Evolutionary conservation across 2,113 vertebrate species (phyloP).

Genomic region (Apodemus sylvaticus): DNA sequence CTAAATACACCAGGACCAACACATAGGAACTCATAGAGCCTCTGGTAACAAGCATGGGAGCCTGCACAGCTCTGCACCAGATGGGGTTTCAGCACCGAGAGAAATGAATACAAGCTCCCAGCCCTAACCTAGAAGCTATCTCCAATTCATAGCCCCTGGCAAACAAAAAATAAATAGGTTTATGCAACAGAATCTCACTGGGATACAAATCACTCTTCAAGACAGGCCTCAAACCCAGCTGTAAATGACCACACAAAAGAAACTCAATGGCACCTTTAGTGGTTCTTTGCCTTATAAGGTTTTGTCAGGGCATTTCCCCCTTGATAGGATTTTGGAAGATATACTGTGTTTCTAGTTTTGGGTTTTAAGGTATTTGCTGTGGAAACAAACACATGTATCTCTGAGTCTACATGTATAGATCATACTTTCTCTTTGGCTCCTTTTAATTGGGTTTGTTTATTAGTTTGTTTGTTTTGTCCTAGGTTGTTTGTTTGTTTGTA

Average conservation of each 20-base stretch:
- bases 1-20: neutral
- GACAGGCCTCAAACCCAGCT: rapidly evolving
- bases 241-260: too few species aligned
- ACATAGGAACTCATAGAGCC: neutral
- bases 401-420: too few species aligned
- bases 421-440: neutral
- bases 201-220: neutral
- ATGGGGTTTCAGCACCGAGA: neutral
- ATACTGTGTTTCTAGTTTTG: neutral
- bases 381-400: neutral
- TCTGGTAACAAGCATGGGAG: neutral
- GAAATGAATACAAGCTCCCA: neutral
- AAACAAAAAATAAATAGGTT: neutral
- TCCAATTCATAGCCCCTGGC: neutral
- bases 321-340: neutral
- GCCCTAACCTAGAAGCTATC: neutral
- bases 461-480: neutral
- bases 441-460: neutral
- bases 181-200: too few species aligned
- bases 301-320: too few species aligned
- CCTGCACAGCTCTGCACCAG: neutral
- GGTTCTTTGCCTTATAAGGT: neutral
- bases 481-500: neutral
- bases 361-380: neutral
- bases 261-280: neutral